Conservation (phyloP, 2,113 vertebrate genomes). For the Rynchops niger region DNA sequence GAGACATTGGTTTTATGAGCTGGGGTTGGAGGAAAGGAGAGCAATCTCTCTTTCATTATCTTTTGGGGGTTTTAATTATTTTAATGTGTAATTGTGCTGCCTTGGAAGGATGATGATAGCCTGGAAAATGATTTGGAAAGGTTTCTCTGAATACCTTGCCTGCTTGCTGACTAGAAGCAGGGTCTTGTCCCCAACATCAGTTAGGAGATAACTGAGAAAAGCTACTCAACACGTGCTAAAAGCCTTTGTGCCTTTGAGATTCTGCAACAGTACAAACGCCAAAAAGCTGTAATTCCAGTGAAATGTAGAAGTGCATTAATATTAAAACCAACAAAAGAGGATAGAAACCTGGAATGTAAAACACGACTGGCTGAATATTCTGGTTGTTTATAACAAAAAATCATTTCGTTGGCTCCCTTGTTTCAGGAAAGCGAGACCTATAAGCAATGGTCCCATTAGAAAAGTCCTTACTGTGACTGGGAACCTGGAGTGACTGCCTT, state of each 20-base stretch:
- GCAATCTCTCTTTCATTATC: background rate
- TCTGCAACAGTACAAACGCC: background rate
- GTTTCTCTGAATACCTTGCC: background rate
- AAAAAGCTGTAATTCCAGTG: background rate
- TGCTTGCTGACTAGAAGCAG: background rate
- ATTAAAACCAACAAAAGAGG: background rate
- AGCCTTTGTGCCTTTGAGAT: background rate
- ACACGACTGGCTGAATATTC: background rate
- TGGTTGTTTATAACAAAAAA: background rate
- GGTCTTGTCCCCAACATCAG: background rate
- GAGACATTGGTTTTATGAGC: background rate
- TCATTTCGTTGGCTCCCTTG: background rate
- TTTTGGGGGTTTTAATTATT: background rate
- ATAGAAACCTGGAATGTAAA: background rate
- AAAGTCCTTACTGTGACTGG: background rate
- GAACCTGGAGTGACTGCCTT: background rate
- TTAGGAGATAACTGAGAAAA: background rate
- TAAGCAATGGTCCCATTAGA: background rate
- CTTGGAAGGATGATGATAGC: background rate
- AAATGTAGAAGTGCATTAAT: background rate
- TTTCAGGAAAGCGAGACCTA: background rate
- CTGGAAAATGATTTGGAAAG: background rate
- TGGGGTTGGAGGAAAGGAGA: background rate
- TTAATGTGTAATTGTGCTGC: background rate
- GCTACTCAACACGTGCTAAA: background rate